Conservation (phyloP, 2,888 invertebrate species). For the Rhagophthalmus giganteus region DNA sequence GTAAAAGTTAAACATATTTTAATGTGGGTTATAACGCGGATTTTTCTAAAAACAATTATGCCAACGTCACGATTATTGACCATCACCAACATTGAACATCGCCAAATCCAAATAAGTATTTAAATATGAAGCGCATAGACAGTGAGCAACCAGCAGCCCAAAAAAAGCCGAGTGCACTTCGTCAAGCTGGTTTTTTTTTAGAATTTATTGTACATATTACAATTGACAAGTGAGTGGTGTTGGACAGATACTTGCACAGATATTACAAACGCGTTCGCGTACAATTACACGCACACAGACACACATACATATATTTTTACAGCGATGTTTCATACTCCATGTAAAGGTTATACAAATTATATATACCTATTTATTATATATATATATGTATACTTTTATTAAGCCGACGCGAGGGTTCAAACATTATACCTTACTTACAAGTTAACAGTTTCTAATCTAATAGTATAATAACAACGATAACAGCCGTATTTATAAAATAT, state of each 20-base stretch:
- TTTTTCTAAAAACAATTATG: no score
- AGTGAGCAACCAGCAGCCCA: slow-evolving; percentile 34
- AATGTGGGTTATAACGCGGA: no score
- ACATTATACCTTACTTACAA: slow-evolving; percentile 35
- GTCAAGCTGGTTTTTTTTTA: slow-evolving; percentile 34
- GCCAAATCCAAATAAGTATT: slow-evolving; percentile 19
- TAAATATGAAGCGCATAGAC: slow-evolving; percentile 33
- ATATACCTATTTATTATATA: slow-evolving; percentile 18
- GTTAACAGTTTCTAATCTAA: slow-evolving; percentile 13
- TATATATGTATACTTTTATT: slow-evolving; percentile 26
- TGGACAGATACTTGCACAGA: slow-evolving; percentile 45
- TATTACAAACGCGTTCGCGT: slow-evolving; percentile 23
- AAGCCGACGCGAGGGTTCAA: slow-evolving; percentile 37
- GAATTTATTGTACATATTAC: slow-evolving; percentile 51
- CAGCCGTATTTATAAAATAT: slow-evolving; percentile 25
- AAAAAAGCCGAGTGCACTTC: slow-evolving; percentile 28
- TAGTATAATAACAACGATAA: slow-evolving; percentile 14
- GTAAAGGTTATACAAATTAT: slow-evolving; percentile 38
- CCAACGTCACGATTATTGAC: slow-evolving; percentile 13
- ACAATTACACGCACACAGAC: slow-evolving; percentile 23
- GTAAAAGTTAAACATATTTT: no score
- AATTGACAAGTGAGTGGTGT: slow-evolving; percentile 54
- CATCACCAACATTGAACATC: slow-evolving; percentile 16
- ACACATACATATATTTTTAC: slow-evolving; percentile 35
- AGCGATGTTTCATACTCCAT: slow-evolving; percentile 28